Percentiles rank a stretch among this genome's conserved stretches.
phyloP scores from a whole-genome alignment of 1,140 invertebrate genomes.

The Meloidogyne exigua region DNA sequence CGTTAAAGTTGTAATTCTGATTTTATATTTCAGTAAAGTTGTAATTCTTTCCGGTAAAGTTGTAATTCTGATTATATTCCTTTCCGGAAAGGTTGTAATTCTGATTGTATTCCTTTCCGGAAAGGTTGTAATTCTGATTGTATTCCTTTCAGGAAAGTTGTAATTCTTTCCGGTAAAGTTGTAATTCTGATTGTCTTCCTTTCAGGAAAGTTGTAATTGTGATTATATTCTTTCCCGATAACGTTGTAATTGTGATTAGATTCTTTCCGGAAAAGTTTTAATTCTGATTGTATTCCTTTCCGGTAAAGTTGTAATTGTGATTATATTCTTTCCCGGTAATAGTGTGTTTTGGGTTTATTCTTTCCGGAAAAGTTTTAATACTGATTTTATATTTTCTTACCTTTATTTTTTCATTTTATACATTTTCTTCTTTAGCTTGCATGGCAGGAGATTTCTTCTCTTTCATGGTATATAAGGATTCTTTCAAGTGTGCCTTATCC shows the following conservation, averaged over 20 bases:
- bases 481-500: conserved; percentile 10
- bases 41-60: not conserved
- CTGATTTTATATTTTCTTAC: too few relatives aligned
- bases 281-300: too few relatives aligned
- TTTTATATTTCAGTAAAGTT: not conserved
- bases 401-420: not conserved
- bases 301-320: too few relatives aligned
- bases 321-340: too few relatives aligned
- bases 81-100: not conserved
- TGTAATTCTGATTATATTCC: not conserved
- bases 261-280: too few relatives aligned
- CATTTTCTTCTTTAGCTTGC: not conserved
- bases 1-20: not conserved
- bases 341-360: too few relatives aligned
- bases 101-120: too few relatives aligned
- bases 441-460: not conserved
- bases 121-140: not conserved
- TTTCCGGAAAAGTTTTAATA: too few relatives aligned
- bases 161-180: conserved; percentile 5
- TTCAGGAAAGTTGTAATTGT: not conserved
- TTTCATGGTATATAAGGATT: not conserved
- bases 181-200: not conserved
- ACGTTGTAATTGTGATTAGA: too few relatives aligned
- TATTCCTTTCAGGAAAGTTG: not conserved
- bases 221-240: too few relatives aligned